phyloP scores from a whole-genome alignment of 1,140 invertebrate genomes.

The Pteromalus puparum region DNA sequence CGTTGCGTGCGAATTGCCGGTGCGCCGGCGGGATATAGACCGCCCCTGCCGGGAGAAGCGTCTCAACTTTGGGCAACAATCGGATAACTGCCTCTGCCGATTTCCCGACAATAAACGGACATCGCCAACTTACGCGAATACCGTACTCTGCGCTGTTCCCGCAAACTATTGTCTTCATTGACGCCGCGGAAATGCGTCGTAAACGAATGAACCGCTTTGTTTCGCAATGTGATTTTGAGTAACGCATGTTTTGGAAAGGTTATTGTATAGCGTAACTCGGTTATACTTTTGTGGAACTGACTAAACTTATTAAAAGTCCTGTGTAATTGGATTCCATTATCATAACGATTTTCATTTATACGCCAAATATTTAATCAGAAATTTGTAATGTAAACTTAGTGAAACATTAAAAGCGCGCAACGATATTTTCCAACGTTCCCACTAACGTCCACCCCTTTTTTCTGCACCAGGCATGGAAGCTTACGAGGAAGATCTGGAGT shows the following conservation, averaged over 20 bases:
- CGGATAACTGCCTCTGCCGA: conserved; percentile 49
- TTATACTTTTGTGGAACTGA: too few species aligned
- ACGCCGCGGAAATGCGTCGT: conserved; percentile 11
- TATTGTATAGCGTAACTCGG: too few species aligned
- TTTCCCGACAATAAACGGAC: conserved; percentile 49
- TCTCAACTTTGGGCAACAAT: conserved; percentile 46
- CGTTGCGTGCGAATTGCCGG: conserved; percentile 35
- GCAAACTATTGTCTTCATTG: conserved; percentile 31
- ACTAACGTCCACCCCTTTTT: neutral
- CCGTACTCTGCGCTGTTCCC: neutral
- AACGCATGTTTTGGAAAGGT: too few species aligned
- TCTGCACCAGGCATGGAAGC: conserved; percentile 52
- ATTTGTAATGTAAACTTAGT: too few species aligned
- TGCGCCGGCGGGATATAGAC: neutral
- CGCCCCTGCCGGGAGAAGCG: neutral
- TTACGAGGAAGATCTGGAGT: conserved; percentile 56
- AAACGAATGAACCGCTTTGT: conserved; percentile 34
- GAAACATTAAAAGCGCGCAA: too few species aligned
- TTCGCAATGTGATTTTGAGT: neutral
- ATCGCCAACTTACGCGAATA: conserved; percentile 40
- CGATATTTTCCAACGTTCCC: too few species aligned
- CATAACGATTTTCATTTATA: too few species aligned
- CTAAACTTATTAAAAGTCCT: too few species aligned
- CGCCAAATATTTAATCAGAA: too few species aligned
- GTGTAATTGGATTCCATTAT: too few species aligned